Evolutionary conservation across 2,888 invertebrate species (phyloP).

Genomic region (Thumatha senex): DNA sequence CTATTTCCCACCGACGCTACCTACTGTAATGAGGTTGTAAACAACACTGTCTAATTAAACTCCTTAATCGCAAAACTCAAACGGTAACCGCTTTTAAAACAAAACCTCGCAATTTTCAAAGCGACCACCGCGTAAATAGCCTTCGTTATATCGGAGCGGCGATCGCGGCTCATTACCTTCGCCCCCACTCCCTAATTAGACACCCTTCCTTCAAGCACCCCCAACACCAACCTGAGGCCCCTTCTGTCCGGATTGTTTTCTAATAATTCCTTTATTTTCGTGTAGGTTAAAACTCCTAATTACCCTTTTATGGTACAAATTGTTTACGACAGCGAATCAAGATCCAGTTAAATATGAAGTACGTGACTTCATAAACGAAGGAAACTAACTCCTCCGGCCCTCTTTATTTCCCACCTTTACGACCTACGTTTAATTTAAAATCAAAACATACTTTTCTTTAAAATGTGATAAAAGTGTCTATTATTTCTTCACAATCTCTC

Average conservation of each 20-base stretch:
- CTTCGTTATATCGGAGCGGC: conserved; percentile 80
- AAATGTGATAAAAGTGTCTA: background rate
- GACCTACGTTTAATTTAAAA: background rate
- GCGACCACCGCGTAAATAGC: conserved; percentile 81
- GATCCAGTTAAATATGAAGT: conserved; percentile 37
- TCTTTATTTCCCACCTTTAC: conserved; percentile 3
- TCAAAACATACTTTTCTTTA: conserved; percentile 7
- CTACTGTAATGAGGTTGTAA: conserved; percentile 81
- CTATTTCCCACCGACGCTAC: conserved; percentile 63
- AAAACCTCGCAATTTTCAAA: conserved; percentile 81
- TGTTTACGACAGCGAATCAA: conserved; percentile 40
- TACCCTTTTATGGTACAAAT: conserved; percentile 60
- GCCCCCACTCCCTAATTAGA: conserved; percentile 76
- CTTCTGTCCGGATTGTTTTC: conserved; percentile 73
- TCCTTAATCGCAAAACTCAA: conserved; percentile 83
- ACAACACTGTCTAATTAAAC: conserved; percentile 83
- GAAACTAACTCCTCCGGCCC: conserved; percentile 13
- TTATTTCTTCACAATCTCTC: too few species aligned
- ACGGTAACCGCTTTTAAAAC: conserved; percentile 82
- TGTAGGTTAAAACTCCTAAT: conserved; percentile 66
- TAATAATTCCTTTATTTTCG: conserved; percentile 79
- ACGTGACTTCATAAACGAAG: conserved; percentile 29
- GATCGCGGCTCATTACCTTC: conserved; percentile 82
- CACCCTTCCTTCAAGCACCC: conserved; percentile 57
- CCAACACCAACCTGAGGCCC: conserved; percentile 35